phyloP scores from a whole-genome alignment of 1,140 invertebrate genomes.

The Eriosoma lanigerum region DNA sequence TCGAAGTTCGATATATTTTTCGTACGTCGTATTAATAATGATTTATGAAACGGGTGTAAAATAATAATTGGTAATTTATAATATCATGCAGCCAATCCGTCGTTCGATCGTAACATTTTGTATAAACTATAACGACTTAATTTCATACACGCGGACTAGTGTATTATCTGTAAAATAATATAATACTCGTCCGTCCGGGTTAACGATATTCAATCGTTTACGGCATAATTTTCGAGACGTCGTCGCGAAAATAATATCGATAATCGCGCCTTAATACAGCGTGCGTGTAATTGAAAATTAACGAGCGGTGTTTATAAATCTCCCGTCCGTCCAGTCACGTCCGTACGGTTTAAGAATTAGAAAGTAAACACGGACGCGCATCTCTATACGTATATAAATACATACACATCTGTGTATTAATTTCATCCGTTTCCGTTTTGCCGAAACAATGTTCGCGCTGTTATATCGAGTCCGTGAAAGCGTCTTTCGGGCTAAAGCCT shows the following conservation, averaged over 20 bases:
- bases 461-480: slow-evolving; percentile 1
- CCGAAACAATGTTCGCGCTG: slow-evolving; percentile 32
- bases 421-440: slow-evolving; percentile 45
- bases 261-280: background rate
- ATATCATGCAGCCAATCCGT: too few species aligned
- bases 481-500: background rate
- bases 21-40: too few species aligned
- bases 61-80: too few species aligned
- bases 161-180: too few species aligned
- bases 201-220: too few species aligned
- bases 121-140: too few species aligned
- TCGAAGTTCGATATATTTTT: too few species aligned
- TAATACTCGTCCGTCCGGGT: too few species aligned
- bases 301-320: slow-evolving; percentile 28
- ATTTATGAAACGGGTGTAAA: too few species aligned
- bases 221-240: too few species aligned
- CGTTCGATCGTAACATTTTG: too few species aligned
- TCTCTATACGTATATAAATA: background rate
- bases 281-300: slow-evolving; percentile 44
- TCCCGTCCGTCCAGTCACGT: slow-evolving; percentile 27
- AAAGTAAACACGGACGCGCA: slow-evolving; percentile 47
- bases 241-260: background rate
- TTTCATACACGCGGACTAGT: too few species aligned
- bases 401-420: background rate
- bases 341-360: slow-evolving; percentile 30